Evolutionary conservation across 2,797 vertebrate genomes (phyloP), one percentile per base, ranked within the genome.

Genomic region (Diplodus sargus): DNA sequence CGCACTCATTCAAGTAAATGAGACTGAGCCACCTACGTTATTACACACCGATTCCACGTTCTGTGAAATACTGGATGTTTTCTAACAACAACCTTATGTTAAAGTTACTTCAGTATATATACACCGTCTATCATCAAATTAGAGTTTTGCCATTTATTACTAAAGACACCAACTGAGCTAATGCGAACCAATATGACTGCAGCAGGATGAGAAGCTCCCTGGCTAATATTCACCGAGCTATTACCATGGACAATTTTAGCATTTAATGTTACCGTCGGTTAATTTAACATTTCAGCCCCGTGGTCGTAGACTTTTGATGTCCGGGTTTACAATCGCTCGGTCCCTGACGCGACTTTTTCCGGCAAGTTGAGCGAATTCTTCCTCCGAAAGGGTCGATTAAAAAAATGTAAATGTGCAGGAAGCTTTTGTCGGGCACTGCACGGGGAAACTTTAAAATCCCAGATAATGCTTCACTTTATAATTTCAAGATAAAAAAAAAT

Each of bases 251-350:
- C 78, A 51, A 68, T 52, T 79, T 81, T 67, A 56, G 53, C 69
- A 49, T 84, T 84, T 83, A 84, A 61, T 70, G 68, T 61, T 66
- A 68, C 25, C 22, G 58, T 72, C 65, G 71, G 68, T 73, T 52
- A 66, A 75, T 73, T 75, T 48, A 70, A 47, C 73, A 65, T 76
- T 77, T 81, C 57, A 20, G n/a, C 49, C 18, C 20, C 43, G 67
- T 62, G 30, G 16, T 48, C 63, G 23, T n/a, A 43, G 47, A 84
- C 59, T 65, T 69, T 54, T 71, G 18, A 74, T 63, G 9, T 1
- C 2, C 2, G 52, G 25, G 66, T 0, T 62, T 48, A 52, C 43
- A 57, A 49, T 66, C 13, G 47, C 7, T 65, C 49, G 7, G 49
- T 53, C 56, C 20, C 34, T 56, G 56, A 30, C 16, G n/a, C 60